A percentile compares a stretch with the other conserved stretches of the same genome.
Conservation (phyloP, 1,140 invertebrate genomes). For the Oryzaephilus surinamensis region DNA sequence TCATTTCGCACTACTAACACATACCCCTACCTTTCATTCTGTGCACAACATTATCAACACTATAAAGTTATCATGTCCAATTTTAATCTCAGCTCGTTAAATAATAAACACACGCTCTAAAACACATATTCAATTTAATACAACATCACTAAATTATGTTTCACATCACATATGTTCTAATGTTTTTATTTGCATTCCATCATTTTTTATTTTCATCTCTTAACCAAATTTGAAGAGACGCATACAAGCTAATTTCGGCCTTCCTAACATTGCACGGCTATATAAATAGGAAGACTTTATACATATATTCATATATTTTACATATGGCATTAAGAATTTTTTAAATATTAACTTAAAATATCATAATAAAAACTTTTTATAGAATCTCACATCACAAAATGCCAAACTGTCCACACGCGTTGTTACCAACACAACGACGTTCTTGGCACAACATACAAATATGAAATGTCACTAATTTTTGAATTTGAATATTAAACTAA, state of each 20-base stretch:
- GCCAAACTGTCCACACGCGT: slow-evolving; percentile 37
- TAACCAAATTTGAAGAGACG: slow-evolving; percentile 34
- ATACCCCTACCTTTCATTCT: slow-evolving; percentile 30
- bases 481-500: too few species aligned
- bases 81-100: too few species aligned
- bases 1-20: slow-evolving; percentile 32
- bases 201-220: slow-evolving; percentile 37
- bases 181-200: slow-evolving; percentile 38
- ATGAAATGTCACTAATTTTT: slow-evolving; percentile 18
- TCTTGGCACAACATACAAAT: slow-evolving; percentile 13
- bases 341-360: slow-evolving; percentile 25
- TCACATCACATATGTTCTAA: slow-evolving; percentile 37
- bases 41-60: slow-evolving; percentile 26
- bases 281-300: slow-evolving; percentile 18
- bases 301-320: slow-evolving; percentile 14
- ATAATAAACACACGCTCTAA: too few species aligned
- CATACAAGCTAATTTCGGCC: slow-evolving; percentile 21
- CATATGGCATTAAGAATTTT: slow-evolving; percentile 24
- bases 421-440: slow-evolving; percentile 34
- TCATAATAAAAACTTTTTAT: slow-evolving; percentile 34
- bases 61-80: too few species aligned
- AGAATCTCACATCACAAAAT: slow-evolving; percentile 38
- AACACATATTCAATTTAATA: too few species aligned
- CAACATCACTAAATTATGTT: slow-evolving; percentile 29
- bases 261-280: slow-evolving; percentile 21